Evolutionary conservation across 2,888 invertebrate species (phyloP).

Genomic region (Drosophila prostipennis): DNA sequence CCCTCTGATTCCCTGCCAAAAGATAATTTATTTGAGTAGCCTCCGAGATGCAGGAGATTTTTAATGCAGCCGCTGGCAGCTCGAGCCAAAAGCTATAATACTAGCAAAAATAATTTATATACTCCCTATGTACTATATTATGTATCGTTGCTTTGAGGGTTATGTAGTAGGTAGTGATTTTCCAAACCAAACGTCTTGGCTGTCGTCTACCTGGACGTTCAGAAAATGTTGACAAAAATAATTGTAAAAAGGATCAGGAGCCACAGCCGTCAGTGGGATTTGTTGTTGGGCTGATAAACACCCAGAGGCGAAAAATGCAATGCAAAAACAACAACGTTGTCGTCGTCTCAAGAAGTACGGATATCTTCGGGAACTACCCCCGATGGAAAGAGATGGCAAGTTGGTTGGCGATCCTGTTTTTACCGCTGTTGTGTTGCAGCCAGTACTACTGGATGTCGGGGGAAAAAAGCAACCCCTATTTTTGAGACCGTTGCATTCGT

Average conservation of each 20-base stretch:
- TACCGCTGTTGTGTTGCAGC: slow-evolving; percentile 12
- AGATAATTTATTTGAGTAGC: slow-evolving; percentile 54
- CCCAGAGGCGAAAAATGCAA: slow-evolving; percentile 55
- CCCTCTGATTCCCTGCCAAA: slow-evolving; percentile 28
- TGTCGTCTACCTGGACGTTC: slow-evolving; percentile 58
- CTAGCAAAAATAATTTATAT: slow-evolving; percentile 18
- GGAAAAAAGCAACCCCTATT: slow-evolving; percentile 63
- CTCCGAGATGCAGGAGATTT: slow-evolving; percentile 22
- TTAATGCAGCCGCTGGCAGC: slow-evolving; percentile 51
- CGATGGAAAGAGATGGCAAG: slow-evolving; percentile 20
- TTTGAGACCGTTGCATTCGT: slow-evolving; percentile 46
- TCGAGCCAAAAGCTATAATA: slow-evolving; percentile 57
- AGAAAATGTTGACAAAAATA: slow-evolving; percentile 71
- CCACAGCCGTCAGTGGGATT: slow-evolving; percentile 53
- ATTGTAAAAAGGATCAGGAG: slow-evolving; percentile 71
- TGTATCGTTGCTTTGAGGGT: slow-evolving; percentile 4
- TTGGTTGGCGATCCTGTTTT: slow-evolving; percentile 55
- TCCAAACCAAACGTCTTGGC: slow-evolving; percentile 6
- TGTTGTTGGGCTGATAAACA: slow-evolving; percentile 58
- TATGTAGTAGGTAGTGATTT: slow-evolving; percentile 66
- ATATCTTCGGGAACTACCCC: slow-evolving; percentile 42
- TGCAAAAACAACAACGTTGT: slow-evolving; percentile 60
- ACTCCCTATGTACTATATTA: slow-evolving; percentile 1
- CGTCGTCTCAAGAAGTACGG: slow-evolving; percentile 53
- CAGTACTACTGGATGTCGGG: too few relatives aligned